Evolutionary conservation across 2,888 invertebrate genomes (phyloP).

Genomic region (Metalampra italica): DNA sequence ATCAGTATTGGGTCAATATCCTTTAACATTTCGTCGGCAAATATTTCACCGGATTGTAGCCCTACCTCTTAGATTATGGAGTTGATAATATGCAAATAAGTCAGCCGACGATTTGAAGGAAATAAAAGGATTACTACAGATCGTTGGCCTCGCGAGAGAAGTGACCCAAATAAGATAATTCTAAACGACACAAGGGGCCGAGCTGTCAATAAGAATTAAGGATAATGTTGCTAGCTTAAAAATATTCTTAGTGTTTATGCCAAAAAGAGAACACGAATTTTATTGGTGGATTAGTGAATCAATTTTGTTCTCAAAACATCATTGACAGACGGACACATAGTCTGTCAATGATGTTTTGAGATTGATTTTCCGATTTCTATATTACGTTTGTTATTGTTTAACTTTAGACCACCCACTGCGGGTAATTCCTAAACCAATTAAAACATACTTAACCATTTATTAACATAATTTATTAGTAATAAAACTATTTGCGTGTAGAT

Average conservation of each 20-base stretch:
- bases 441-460: constrained; percentile 6
- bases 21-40: constrained; percentile 61
- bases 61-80: constrained; percentile 63
- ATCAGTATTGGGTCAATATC: constrained; percentile 45
- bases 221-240: constrained; percentile 31
- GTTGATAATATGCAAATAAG: constrained; percentile 73
- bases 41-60: constrained; percentile 67
- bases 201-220: constrained; percentile 70
- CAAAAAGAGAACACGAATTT: background rate
- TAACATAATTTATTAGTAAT: constrained; percentile 11
- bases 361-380: constrained; percentile 3
- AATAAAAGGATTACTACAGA: constrained; percentile 61
- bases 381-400: background rate
- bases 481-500: constrained; percentile 8
- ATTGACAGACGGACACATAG: too few relatives aligned
- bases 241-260: constrained; percentile 22
- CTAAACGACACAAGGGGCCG: constrained; percentile 47
- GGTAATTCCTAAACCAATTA: constrained; percentile 4
- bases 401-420: constrained; percentile 5
- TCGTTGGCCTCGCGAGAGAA: constrained; percentile 62
- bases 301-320: background rate
- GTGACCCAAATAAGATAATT: constrained; percentile 74
- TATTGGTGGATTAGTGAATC: background rate
- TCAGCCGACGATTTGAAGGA: constrained; percentile 54
- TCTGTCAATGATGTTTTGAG: background rate